Percentiles rank a stretch among this genome's conserved stretches.
Conservation (phyloP, 30 jellyfish, hydroid and myxozoan species). For the Aurelia aurita region DNA sequence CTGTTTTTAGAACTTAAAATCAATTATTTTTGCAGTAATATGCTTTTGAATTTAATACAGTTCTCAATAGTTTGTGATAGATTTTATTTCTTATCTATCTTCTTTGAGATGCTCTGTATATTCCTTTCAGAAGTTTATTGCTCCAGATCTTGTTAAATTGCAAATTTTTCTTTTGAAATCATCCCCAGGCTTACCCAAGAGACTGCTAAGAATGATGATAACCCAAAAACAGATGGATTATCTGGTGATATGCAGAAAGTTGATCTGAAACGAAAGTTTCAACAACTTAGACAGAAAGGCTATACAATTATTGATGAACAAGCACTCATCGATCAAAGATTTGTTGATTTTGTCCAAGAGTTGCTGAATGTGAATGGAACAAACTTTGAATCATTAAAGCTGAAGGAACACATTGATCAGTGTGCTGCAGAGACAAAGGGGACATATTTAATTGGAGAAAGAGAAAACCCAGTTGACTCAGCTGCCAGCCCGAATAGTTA, state of each 20-base stretch:
- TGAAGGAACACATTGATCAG: constrained; percentile 46
- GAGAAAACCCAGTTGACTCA: not conserved
- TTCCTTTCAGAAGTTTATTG: no score
- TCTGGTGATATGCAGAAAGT: not conserved
- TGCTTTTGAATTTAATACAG: no score
- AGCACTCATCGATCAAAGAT: constrained; percentile 53
- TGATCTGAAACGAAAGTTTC: constrained; percentile 41
- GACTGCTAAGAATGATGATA: constrained; percentile 20
- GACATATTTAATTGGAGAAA: no score
- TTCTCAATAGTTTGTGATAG: no score
- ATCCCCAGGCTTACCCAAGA: constrained; percentile 23
- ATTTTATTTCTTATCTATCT: no score
- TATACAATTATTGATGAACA: constrained; percentile 16
- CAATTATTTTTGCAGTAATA: no score
- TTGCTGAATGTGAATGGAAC: constrained; percentile 31
- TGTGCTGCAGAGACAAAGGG: constrained; percentile 21
- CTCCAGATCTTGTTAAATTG: no score
- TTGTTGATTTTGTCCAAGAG: constrained; percentile 55
- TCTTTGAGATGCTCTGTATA: no score
- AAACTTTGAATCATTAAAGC: constrained; percentile 68
- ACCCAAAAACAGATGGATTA: not conserved
- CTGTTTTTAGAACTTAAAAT: no score
- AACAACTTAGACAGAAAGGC: constrained; percentile 45
- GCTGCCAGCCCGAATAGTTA: constrained; percentile 56
- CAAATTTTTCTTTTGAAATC: no score